phyloP scores from a whole-genome alignment of 2,797 vertebrate genomes.

The Pseudochirops corinnae region DNA sequence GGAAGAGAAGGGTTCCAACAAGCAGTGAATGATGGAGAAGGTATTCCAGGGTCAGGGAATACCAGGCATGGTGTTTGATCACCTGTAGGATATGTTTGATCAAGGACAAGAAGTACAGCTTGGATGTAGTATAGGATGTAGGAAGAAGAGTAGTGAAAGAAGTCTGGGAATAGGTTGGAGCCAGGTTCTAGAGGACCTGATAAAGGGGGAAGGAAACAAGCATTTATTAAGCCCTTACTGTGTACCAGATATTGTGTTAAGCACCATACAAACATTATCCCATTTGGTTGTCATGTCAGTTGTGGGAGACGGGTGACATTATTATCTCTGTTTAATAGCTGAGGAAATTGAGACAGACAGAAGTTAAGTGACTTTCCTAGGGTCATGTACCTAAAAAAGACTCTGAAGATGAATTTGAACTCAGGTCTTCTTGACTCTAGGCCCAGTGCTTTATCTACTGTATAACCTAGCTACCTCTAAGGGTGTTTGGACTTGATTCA shows the following conservation, averaged over 20 bases:
- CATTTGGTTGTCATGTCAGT: not conserved
- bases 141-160: not conserved
- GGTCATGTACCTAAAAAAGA: not conserved
- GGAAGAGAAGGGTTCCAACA: not conserved
- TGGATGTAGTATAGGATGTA: not conserved
- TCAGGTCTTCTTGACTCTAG: not conserved
- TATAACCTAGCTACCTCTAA: not conserved
- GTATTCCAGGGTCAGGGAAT: not conserved
- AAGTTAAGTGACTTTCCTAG: not conserved
- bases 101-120: not conserved
- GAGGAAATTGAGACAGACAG: not conserved
- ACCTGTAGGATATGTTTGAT: not conserved
- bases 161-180: not conserved
- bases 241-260: not conserved
- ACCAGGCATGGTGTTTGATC: not conserved
- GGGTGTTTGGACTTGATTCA: not conserved
- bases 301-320: not conserved
- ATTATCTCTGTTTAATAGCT: not conserved
- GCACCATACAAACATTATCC: not conserved
- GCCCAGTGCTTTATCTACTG: not conserved
- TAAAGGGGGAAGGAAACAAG: not conserved
- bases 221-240: not conserved
- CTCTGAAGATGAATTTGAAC: not conserved
- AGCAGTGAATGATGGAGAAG: not conserved
- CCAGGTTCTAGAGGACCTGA: not conserved